Conservation (phyloP, 2,797 vertebrate genomes). For the Sebastes variabilis region DNA sequence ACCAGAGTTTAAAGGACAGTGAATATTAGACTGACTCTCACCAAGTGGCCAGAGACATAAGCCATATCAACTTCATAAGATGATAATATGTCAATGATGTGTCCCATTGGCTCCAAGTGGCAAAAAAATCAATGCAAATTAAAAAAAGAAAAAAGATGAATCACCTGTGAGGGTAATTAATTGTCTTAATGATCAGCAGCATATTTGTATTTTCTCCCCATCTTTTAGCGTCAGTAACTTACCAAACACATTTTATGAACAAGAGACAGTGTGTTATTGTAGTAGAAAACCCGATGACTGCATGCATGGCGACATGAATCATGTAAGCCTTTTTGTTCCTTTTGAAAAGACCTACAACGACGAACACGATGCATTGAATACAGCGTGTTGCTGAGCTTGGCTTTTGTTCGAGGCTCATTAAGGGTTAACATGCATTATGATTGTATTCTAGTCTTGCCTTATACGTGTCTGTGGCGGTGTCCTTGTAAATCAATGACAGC, state of each 20-base stretch:
- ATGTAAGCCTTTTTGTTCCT: background rate
- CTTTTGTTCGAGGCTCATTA: background rate
- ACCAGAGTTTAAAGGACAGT: background rate
- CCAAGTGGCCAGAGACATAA: background rate
- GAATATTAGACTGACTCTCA: background rate
- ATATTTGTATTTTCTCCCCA: background rate
- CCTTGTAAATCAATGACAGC: conserved; percentile 36
- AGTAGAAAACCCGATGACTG: background rate
- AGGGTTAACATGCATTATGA: background rate
- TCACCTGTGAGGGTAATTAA: background rate
- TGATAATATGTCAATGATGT: background rate
- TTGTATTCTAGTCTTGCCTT: background rate
- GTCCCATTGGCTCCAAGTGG: background rate
- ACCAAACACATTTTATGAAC: background rate
- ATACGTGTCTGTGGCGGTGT: background rate
- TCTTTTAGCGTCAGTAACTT: background rate
- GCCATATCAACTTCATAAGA: background rate
- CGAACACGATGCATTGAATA: background rate
- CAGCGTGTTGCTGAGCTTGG: background rate
- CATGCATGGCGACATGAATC: background rate
- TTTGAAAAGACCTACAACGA: background rate
- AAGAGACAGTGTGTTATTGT: background rate
- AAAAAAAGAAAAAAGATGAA: background rate
- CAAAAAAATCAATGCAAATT: background rate
- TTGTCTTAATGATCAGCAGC: background rate